Base-by-base conservation (phyloP, 2,797 vertebrate species). In the Danio kyathit region DNA sequence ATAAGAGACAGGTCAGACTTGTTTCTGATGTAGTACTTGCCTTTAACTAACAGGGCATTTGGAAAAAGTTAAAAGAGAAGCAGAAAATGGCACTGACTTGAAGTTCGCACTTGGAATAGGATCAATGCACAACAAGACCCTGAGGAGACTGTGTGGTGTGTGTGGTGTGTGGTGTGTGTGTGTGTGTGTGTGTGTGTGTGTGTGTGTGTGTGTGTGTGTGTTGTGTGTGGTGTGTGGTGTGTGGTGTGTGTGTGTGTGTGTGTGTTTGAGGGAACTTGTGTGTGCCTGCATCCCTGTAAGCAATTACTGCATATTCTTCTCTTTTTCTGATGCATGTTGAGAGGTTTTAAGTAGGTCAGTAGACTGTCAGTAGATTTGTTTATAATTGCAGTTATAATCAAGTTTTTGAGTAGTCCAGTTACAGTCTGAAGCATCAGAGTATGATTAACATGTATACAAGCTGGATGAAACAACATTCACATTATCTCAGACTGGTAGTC, bases 261-360 rank as follows among this genome's bases (percentile, higher is more conserved):
- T 56, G 17, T 43, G 60, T 78, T 60, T 43, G 48, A 49, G 64
- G 48, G 29, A 61, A 59, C 80, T 38, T 79, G 79, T 61, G 79
- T 66, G 64, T 71, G 74, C 66, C 29, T 82, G 80, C 19, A 61
- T 64, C 64, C 66, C 73, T 67, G 56, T 71, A 46, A 76, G 74
- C 56, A 80, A 69, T 76, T 64, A 74, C 41, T 65, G 49, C 60
- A 79, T 67, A 73, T 74, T 74, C 66, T 54, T 46, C 21, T 2
- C 11, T 46, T 44, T 83, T 67, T 60, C 46, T 19, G 56, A 75
- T 48, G 49, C 43, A 74, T 69, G 76, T 48, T 74, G 64, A 79
- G 12, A 44, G 17, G 71, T 46, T 74, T 83, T 44, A 83, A 83
- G 76, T 74, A 79, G 76, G 82, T 74, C 76, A 79, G 41, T 70